These are phyloP conservation scores for Clamator glandarius DNA, from an alignment of 2,797 vertebrate species.

Conservation along the genomic window DNA sequence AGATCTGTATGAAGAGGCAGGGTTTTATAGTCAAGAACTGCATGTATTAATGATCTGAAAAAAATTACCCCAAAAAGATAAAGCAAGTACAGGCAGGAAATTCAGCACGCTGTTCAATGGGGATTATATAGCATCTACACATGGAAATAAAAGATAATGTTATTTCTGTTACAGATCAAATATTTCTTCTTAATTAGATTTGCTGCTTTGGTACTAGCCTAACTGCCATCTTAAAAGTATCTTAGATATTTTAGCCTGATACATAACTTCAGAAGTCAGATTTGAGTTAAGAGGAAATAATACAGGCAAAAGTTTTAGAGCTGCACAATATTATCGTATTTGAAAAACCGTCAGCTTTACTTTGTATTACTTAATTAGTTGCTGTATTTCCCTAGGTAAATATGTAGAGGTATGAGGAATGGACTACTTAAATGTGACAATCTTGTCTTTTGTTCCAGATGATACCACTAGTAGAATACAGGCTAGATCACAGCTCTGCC, in stretches of 20 bases:
- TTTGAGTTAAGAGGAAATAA: not conserved
- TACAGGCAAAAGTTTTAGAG: not conserved
- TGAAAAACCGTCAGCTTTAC: not conserved
- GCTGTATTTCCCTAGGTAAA: not conserved
- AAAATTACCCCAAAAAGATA: not conserved
- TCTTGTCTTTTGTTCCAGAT: not conserved
- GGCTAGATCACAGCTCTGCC: not conserved
- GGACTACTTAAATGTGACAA: not conserved
- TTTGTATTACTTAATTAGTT: not conserved
- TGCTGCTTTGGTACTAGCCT: not conserved
- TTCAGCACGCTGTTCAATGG: constrained; percentile 22
- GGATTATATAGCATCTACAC: not conserved
- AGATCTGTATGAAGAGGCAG: not conserved
- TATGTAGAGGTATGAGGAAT: not conserved
- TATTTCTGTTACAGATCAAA: not conserved
- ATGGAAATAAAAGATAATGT: not conserved
- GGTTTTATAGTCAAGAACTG: not conserved
- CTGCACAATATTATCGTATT: not conserved
- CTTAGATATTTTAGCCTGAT: not conserved
- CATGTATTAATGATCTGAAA: not conserved
- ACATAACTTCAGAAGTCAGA: not conserved
- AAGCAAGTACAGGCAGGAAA: not conserved
- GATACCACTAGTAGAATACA: not conserved
- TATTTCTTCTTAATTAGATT: constrained; percentile 15
- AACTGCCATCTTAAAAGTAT: not conserved